Evolutionary conservation across 1,140 invertebrate species (phyloP).

Genomic region (Globodera rostochiensis): DNA sequence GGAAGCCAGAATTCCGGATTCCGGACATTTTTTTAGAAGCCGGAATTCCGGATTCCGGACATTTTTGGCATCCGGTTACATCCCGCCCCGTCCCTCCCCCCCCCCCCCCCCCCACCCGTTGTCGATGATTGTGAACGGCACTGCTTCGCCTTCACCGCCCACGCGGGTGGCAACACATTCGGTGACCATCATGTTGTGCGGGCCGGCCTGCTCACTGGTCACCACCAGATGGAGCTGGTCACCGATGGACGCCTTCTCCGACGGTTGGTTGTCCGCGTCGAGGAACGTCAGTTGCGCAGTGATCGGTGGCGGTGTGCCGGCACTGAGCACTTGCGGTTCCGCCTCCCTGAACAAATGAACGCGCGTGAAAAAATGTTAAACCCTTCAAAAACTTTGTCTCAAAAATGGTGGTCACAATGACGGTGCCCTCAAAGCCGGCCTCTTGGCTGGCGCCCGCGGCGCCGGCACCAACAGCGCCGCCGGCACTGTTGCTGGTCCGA

Average conservation of each 20-base stretch:
- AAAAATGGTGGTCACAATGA: constrained; percentile 65
- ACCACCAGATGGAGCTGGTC: constrained; percentile 59
- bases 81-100: no score
- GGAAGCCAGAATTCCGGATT: no score
- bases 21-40: background rate
- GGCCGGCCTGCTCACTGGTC: constrained; percentile 63
- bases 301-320: constrained; percentile 64
- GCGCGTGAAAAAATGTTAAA: background rate
- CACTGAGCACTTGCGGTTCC: constrained; percentile 59
- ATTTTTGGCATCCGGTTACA: no score
- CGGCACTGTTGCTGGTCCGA: background rate
- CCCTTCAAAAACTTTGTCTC: constrained; percentile 45
- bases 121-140: constrained; percentile 65
- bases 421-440: constrained; percentile 50
- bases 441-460: constrained; percentile 38
- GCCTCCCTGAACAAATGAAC: constrained; percentile 50
- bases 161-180: constrained; percentile 63
- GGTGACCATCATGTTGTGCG: constrained; percentile 60
- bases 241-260: constrained; percentile 62
- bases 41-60: no score
- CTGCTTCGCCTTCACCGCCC: constrained; percentile 62
- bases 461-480: constrained; percentile 37
- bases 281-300: constrained; percentile 58
- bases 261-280: constrained; percentile 58
- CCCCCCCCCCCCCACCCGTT: constrained; percentile 47